Base-by-base conservation (phyloP, 2,888 invertebrate species). In the Calliscelio sp. region DNA sequence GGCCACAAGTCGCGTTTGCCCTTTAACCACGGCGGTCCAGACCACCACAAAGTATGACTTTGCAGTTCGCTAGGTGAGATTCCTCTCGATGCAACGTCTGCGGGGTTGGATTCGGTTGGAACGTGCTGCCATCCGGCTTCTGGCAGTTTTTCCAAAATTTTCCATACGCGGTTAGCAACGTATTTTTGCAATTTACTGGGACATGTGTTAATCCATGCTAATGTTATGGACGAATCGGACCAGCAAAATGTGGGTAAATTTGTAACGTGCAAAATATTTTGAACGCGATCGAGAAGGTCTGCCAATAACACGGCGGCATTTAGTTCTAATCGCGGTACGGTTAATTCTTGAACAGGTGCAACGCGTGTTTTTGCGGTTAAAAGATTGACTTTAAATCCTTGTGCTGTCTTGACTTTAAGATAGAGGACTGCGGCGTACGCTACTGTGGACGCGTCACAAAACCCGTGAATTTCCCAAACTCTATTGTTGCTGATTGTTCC, bases 301-400 rank as follows among this genome's bases (percentile, higher is more conserved):
- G 66, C 44, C 11, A 81, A 51, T 7, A 84, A 24, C 11, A 73
- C 55, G 8, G 73, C 78, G 16, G 63, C 81, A 35, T 49, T 46
- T 18, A 85, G 38, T 49, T 85, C 73, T 35, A 85, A 73, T 18
- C 81, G 73, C 20, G 84, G 84, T 2, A 81, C 49, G 5, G 77
- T 63, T 57, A 84, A 41, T 2, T 22, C 22, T 44, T 85, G 79
- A 8, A 79, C 28, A 20, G 82, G 83, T 1, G 85, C 83, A n/a
- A 80, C 80, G n/a, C 51, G 32, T 18, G 85, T 68, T 35, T 83
- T 85, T 10, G 65, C 63, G 32, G 68, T 59, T 41, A 85, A 18
- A 22, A 66, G n/a, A 0, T 44, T 38, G 10, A 38, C 22, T 20
- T 8, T 38, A 3, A 16, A 2, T 24, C 44, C 63, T 2, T 3